Base-by-base conservation (phyloP, 2,888 invertebrate genomes). In the Agrotis segetum region DNA sequence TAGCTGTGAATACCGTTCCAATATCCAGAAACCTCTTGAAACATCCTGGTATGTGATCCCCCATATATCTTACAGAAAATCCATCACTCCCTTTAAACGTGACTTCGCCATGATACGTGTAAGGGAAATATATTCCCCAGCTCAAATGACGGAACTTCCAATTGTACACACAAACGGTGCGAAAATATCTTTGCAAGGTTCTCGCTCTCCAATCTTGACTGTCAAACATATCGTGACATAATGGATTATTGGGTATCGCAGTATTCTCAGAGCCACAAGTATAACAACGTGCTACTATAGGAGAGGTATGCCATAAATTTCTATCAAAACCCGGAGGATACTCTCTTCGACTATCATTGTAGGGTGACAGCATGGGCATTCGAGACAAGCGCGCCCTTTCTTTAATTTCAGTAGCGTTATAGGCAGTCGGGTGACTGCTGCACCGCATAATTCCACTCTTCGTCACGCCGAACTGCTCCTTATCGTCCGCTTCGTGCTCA, bases 11-110 rank as follows among this genome's bases (percentile, higher is more conserved):
- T 19, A 34, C 1, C 13, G 40, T 50, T 5, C 77, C 73, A 29
- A 72, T 5, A 58, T 77, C 72, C 56, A 65, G 11, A 53, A 46
- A 77, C 17, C 72, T 72, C 56, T 72, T 77, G 34, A 1, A 64
- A 7, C 77, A 77, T 14, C 77, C 72, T 17, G 44, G 16, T 13
- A 29, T 16, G 16, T 47, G 24, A 16, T 0, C 9, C 0, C 14
- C 55, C 9, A 63, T 1, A 0, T 11, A 9, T 4, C 0, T 9
- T 1, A 0, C 2, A 29, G 13, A 58, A 29, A 50, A 24, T 16
- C 66, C 53, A 3, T 0, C 1, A 11, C 40, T 53, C 0, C 0
- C 0, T 0, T 7, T 0, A 16, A 24, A 34, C 5, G 40, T 40
- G 9, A 11, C 9, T 40, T 40, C 40, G 40, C 40, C 40, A 40